Percentiles rank a stretch among this genome's conserved stretches.
Conservation (phyloP, 2,113 vertebrate species). For the Crotalus horridus region DNA sequence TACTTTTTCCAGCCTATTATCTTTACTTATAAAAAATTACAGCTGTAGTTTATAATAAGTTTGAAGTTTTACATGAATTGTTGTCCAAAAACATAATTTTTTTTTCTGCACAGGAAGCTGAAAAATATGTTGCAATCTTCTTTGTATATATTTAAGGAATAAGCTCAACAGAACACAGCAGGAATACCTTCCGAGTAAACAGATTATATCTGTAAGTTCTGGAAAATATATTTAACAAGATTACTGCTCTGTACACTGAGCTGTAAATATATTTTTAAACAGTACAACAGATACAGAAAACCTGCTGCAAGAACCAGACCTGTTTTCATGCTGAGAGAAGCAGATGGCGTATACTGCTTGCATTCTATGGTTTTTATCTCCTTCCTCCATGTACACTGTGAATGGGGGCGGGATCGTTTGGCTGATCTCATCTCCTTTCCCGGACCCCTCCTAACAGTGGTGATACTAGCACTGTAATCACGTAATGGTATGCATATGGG, state of each 20-base stretch:
- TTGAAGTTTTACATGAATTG: neutral
- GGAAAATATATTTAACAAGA: neutral
- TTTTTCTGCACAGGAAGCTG: neutral
- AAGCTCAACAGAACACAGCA: neutral
- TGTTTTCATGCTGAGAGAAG: neutral
- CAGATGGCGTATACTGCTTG: neutral
- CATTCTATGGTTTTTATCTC: neutral
- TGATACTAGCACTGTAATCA: neutral
- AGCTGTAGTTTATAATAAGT: constrained; percentile 2
- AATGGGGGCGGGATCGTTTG: neutral
- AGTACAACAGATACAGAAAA: neutral
- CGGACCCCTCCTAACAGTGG: neutral
- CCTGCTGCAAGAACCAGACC: neutral
- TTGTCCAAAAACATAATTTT: neutral
- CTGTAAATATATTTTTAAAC: neutral
- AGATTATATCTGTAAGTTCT: neutral
- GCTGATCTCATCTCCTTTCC: neutral
- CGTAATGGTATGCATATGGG: neutral
- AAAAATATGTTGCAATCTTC: neutral
- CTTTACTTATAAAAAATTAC: constrained; percentile 21
- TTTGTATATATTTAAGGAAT: neutral
- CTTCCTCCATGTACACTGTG: neutral
- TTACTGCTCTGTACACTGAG: neutral
- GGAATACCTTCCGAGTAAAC: neutral
- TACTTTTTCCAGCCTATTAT: constrained; percentile 18